Evolutionary conservation across 2,113 vertebrate species (phyloP), one percentile per base, ranked within the genome.

Genomic region (Pluvianellus socialis): DNA sequence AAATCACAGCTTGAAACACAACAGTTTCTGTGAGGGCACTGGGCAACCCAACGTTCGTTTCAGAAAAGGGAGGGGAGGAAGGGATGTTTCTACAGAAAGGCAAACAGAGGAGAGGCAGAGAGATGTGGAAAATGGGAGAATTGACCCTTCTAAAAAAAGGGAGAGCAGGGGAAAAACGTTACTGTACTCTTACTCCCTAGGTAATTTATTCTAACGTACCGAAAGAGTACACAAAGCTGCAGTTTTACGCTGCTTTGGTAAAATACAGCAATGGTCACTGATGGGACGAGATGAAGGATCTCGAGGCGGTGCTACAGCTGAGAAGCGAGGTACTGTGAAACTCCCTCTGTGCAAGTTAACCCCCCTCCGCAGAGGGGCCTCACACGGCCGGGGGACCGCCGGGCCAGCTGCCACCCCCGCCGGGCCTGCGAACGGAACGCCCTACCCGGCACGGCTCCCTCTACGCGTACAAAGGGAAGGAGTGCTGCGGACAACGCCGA

Each of bases 81-180:
- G n/a, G 28, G 32, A 61, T 6, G 44, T 18, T 35, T 16, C 47
- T 33, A 28, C 19, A 55, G 27, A 18, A 42, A 38, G 3, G 22
- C 12, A 42, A 62, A 16, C 14, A 47, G 32, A 47, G 32, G 20
- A 40, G 14, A 63, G 3, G 21, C 30, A 50, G 8, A 12, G 9
- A 14, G 11, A 22, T 10, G 10, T 3, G 7, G 21, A 15, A 70
- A 38, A 52, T 9, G 24, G 23, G 38, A 30, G 22, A 85, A 45
- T 22, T 1, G 0, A 4, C 27, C 32, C 30, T 22, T 32, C 33
- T 35, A 6, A 82, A 55, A 17, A 32, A 52, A 3, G 5, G 38
- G 3, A 4, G 3, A 42, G 27, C 6, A 26, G 3, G 15, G 0
- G 1, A 1, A 9, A 14, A 3, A 32, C 14, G 0, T 0, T 0